Percentiles rank a stretch among this genome's conserved stretches.
These are phyloP conservation scores for Macrochelys suwanniensis DNA, from an alignment of 2,797 vertebrate species.

Conservation along the genomic window DNA sequence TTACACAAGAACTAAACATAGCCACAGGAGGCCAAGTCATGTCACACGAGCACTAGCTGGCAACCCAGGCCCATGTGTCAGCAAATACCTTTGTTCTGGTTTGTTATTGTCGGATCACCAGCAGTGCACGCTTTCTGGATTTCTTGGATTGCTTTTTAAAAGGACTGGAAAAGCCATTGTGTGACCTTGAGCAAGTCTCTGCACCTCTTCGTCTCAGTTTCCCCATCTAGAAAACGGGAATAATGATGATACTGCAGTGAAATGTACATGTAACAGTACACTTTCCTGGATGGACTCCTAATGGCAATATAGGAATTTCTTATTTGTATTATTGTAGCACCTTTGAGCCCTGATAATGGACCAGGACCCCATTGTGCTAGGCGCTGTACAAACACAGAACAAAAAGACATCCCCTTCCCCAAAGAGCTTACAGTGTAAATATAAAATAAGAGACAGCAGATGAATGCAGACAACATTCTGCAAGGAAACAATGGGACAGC, in stretches of 20 bases:
- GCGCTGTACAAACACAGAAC: not conserved
- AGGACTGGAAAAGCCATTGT: not conserved
- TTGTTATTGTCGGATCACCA: not conserved
- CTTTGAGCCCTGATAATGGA: not conserved
- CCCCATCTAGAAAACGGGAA: not conserved
- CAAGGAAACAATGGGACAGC: not conserved
- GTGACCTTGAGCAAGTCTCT: not conserved
- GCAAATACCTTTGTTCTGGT: not conserved
- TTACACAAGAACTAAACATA: not conserved
- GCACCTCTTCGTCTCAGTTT: not conserved
- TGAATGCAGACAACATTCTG: not conserved
- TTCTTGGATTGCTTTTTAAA: not conserved
- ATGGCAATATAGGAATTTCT: not conserved
- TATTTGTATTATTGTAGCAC: not conserved
- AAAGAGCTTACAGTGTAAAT: not conserved
- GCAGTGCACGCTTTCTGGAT: not conserved
- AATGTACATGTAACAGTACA: accelerated
- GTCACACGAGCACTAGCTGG: not conserved
- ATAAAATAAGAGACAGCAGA: not conserved
- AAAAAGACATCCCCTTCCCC: not conserved
- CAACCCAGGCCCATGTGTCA: not conserved
- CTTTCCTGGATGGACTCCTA: not conserved
- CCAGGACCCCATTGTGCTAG: not conserved
- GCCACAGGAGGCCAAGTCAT: not conserved
- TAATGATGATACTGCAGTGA: not conserved